These are phyloP conservation scores for Eristalinus aeneus DNA, from an alignment of 2,888 invertebrate genomes.

Conservation along the genomic window DNA sequence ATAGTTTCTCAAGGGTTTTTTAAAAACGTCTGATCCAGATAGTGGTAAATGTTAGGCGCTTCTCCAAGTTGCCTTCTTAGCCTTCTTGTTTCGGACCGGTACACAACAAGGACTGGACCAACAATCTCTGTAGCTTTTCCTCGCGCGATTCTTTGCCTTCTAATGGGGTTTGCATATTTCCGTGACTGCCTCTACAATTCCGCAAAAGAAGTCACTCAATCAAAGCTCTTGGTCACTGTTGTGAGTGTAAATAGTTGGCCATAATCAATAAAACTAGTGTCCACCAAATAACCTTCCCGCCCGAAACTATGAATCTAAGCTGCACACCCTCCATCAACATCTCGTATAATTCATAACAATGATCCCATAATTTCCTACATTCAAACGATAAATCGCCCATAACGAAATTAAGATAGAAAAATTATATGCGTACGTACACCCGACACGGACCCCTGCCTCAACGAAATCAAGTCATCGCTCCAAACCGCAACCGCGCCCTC, in stretches of 20 bases:
- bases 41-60: no score
- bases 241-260: background rate
- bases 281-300: constrained; percentile 1
- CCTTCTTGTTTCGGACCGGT: no score
- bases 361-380: constrained; percentile 39
- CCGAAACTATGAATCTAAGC: background rate
- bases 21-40: no score
- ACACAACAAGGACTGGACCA: no score
- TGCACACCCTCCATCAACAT: constrained; percentile 11
- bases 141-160: no score
- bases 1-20: no score
- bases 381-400: constrained; percentile 52
- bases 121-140: no score
- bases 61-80: no score
- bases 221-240: background rate
- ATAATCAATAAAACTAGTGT: background rate
- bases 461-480: constrained; percentile 63
- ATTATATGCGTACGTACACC: constrained; percentile 46
- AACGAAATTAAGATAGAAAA: constrained; percentile 65
- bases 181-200: background rate
- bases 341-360: constrained; percentile 44
- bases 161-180: no score
- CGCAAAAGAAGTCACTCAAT: background rate
- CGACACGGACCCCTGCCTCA: constrained; percentile 20
- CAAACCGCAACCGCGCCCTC: constrained; percentile 55